Evolutionary conservation across 2,888 invertebrate species (phyloP).

Genomic region (Rugalucina vietnamica): DNA sequence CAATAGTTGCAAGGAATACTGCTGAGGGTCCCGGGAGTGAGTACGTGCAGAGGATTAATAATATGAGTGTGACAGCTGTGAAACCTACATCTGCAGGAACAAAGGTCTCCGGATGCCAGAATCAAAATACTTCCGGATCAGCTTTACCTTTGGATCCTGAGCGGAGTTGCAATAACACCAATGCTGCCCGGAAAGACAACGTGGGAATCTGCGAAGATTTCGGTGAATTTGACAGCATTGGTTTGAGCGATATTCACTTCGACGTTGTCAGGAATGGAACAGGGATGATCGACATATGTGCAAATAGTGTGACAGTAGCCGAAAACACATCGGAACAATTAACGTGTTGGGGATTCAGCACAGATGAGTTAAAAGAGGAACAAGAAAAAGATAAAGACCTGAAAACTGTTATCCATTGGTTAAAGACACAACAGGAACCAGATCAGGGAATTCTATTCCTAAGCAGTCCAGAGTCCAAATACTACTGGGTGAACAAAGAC

Average conservation of each 20-base stretch:
- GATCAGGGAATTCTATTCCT: background rate
- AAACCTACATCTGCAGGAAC: background rate
- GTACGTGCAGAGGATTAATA: background rate
- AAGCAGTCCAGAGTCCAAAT: slow-evolving; percentile 1
- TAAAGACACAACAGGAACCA: background rate
- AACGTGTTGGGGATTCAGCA: slow-evolving; percentile 13
- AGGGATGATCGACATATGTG: background rate
- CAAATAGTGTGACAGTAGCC: too few species aligned
- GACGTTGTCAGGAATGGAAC: background rate
- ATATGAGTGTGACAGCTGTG: background rate
- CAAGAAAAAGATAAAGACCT: background rate
- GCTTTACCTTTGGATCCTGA: background rate
- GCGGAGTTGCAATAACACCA: background rate
- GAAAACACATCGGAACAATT: too few species aligned
- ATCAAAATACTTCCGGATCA: too few species aligned
- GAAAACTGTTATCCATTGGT: background rate
- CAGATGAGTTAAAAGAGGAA: background rate
- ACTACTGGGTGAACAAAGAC: slow-evolving; percentile 3
- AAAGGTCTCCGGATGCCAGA: background rate
- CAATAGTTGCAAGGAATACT: background rate
- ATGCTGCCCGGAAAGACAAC: background rate
- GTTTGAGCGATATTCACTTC: too few species aligned
- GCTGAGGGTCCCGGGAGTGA: background rate
- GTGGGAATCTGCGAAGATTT: background rate
- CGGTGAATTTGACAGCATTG: too few species aligned